Base-by-base conservation (phyloP, 2,797 vertebrate genomes). In the Smutsia temminckii region DNA sequence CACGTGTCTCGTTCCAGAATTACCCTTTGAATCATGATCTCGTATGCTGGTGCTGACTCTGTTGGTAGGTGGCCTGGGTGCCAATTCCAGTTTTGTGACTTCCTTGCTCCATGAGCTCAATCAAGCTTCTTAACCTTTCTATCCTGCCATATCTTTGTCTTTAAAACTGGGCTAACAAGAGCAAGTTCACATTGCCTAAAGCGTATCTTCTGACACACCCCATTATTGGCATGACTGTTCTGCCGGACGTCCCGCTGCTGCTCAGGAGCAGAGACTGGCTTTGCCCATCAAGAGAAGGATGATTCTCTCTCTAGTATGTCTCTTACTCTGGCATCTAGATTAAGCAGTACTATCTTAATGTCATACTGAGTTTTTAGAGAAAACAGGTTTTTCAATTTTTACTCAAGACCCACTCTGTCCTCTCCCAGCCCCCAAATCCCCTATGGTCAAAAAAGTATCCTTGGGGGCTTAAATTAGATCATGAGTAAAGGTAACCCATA, bases 131-230 rank as follows among this genome's bases (percentile, higher is more conserved):
- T 68, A 55, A n/a, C 9, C 5, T 64, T 16, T 80, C 61, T n/a
- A 3, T 18, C 40, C 51, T 51, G 27, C 49, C 23, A 11, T 68
- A 32, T 59, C 29, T 17, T 91, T 55, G 16, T 69, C 59, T 83
- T 66, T 81, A 81, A 63, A 88, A 18, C 25, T 11, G 27, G 34
- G 6, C 11, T 88, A 64, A 91, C 27, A 49, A 46, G 0, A 80
- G 25, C n/a, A 61, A 42, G 37, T 27, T 55, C 42, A 14, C 1
- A 0, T 29, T 46, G 51, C 32, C 42, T 63, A 42, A 11, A 9
- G 8, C 23, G 25, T 8, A 61, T 32, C 17, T 85, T 27, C 46
- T 1, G 4, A 51, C 25, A n/a, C 0, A 10, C 13, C 3, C 0
- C 1, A 27, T 34, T 57, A 49, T 3, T 34, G 55, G 2, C 5